Evolutionary conservation across 2,888 invertebrate species (phyloP).

Genomic region (Xylota sylvarum): DNA sequence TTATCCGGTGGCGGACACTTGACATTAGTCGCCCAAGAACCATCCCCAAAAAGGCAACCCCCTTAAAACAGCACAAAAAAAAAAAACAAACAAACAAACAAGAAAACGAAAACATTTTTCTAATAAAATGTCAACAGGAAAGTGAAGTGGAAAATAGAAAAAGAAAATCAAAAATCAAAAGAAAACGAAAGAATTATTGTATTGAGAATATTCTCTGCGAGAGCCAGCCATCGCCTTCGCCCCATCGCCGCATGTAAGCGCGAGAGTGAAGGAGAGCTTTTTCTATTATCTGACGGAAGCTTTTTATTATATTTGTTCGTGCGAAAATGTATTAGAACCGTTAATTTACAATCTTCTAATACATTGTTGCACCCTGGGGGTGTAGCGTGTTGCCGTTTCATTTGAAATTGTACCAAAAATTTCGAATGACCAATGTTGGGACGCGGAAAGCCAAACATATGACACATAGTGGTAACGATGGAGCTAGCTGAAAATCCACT

Average conservation of each 20-base stretch:
- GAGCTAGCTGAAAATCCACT: too few relatives aligned
- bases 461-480: too few relatives aligned
- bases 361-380: conserved; percentile 11
- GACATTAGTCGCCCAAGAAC: conserved; percentile 54
- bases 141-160: conserved; percentile 35
- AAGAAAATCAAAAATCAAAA: too few relatives aligned
- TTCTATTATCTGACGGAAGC: conserved; percentile 8
- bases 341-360: conserved; percentile 14
- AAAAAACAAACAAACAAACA: neutral
- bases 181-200: conserved; percentile 1
- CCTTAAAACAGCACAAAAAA: too few relatives aligned
- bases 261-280: conserved; percentile 33
- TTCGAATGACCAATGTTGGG: neutral
- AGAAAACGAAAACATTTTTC: conserved; percentile 33
- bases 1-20: conserved; percentile 49
- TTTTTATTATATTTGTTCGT: conserved; percentile 37
- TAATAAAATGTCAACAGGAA: conserved; percentile 68
- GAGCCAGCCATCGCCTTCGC: neutral
- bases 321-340: conserved; percentile 41
- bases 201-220: neutral
- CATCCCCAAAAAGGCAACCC: conserved; percentile 8
- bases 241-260: neutral
- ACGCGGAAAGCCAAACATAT: too few relatives aligned
- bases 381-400: conserved; percentile 30
- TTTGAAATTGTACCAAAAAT: neutral